These are phyloP conservation scores for Pantherophis alleghaniensis DNA, from an alignment of 2,797 vertebrate species.

Conservation along the genomic window DNA sequence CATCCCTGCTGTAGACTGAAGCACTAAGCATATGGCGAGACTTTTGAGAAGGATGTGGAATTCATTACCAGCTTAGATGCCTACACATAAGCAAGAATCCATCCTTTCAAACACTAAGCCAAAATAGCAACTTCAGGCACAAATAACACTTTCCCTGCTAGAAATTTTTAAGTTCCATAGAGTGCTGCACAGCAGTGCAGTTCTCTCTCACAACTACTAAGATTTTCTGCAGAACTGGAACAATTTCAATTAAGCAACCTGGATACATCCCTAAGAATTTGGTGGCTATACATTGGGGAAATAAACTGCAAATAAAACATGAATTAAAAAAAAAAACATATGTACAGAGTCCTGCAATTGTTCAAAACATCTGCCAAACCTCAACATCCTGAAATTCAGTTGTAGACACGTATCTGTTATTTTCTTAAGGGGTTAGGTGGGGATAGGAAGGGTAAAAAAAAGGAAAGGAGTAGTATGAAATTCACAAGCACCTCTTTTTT, in stretches of 20 bases:
- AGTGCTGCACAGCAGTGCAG: not conserved
- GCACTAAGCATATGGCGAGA: not conserved
- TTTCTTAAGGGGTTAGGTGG: not conserved
- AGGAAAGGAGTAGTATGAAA: not conserved
- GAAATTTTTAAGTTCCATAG: not conserved
- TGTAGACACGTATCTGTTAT: not conserved
- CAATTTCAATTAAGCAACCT: constrained; percentile 94
- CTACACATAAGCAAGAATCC: not conserved
- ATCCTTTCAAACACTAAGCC: not conserved
- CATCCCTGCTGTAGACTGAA: too few relatives aligned
- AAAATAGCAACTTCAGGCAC: not conserved
- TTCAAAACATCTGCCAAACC: not conserved
- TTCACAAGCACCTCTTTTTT: not conserved
- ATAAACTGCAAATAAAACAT: too few relatives aligned
- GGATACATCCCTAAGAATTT: constrained; percentile 97
- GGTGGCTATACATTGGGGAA: constrained; percentile 97
- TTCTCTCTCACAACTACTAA: constrained; percentile 74
- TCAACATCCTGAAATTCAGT: not conserved
- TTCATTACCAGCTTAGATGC: not conserved
- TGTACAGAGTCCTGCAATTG: not conserved
- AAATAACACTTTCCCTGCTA: not conserved
- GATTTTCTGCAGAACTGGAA: constrained; percentile 97
- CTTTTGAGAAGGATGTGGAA: not conserved
- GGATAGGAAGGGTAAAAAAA: not conserved
- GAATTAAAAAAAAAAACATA: not conserved